Percentiles rank a stretch among this genome's conserved stretches.
phyloP scores from a whole-genome alignment of 2,888 invertebrate species.

The Luffia ferchaultella region DNA sequence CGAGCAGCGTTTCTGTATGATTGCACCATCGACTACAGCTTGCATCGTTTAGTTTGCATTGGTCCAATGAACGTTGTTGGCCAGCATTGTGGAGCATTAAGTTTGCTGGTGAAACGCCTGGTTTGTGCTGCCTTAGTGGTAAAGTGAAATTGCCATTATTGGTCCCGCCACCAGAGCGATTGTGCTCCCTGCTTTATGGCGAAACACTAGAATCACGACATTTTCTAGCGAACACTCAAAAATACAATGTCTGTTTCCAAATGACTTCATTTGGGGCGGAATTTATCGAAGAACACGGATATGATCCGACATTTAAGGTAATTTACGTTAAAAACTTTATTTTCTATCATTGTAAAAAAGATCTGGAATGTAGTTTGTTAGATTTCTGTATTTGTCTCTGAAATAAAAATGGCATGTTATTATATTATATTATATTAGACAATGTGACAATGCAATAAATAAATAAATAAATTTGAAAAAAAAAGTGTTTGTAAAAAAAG shows the following conservation, averaged over 20 bases:
- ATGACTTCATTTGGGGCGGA: background rate
- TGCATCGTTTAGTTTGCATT: too few relatives aligned
- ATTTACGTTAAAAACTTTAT: background rate
- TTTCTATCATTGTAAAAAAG: background rate
- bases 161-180: background rate
- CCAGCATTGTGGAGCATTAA: background rate
- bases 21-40: slow-evolving; percentile 1
- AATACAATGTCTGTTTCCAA: background rate
- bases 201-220: background rate
- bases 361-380: background rate
- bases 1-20: slow-evolving; percentile 4
- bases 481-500: background rate
- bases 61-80: background rate
- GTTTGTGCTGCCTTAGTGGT: too few relatives aligned
- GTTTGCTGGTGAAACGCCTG: background rate
- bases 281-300: background rate
- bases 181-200: background rate
- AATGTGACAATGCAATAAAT: too few relatives aligned
- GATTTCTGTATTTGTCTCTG: background rate
- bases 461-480: too few relatives aligned
- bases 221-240: too few relatives aligned
- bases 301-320: background rate
- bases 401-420: background rate
- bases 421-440: too few relatives aligned
- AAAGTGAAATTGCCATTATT: too few relatives aligned